These are phyloP conservation scores for Sorex maritimensis DNA, from an alignment of 2,797 vertebrate genomes.

Conservation along the genomic window DNA sequence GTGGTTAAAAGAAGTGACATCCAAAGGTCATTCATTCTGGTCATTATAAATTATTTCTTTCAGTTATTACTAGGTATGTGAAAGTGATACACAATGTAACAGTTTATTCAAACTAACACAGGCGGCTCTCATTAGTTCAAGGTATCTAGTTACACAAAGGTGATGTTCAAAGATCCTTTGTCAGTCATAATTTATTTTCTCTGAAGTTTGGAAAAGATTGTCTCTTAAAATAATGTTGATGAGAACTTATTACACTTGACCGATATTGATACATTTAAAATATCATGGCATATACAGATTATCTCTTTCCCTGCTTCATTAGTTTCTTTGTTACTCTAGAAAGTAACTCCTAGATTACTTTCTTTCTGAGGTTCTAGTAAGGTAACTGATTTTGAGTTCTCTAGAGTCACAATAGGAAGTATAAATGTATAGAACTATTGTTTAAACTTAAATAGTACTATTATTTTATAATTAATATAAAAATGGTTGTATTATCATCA, in stretches of 20 bases:
- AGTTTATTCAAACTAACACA: background rate
- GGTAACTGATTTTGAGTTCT: background rate
- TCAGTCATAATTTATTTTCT: background rate
- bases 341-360: background rate
- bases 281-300: background rate
- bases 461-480: conserved; percentile 3
- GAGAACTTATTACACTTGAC: background rate
- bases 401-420: background rate
- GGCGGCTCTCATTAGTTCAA: background rate
- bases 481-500: background rate
- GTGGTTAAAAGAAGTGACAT: background rate
- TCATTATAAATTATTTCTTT: conserved; percentile 17
- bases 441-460: background rate
- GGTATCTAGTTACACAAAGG: background rate
- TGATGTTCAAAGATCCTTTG: background rate
- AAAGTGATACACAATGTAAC: background rate
- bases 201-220: background rate
- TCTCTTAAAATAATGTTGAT: background rate
- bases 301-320: background rate
- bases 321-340: background rate
- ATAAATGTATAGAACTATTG: background rate
- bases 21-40: background rate
- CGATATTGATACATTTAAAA: background rate
- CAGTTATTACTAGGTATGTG: background rate
- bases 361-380: background rate